Percentiles rank a stretch among this genome's conserved stretches.
phyloP scores from a whole-genome alignment of 2,113 vertebrate species.

The Thamnaconus septentrionalis region DNA sequence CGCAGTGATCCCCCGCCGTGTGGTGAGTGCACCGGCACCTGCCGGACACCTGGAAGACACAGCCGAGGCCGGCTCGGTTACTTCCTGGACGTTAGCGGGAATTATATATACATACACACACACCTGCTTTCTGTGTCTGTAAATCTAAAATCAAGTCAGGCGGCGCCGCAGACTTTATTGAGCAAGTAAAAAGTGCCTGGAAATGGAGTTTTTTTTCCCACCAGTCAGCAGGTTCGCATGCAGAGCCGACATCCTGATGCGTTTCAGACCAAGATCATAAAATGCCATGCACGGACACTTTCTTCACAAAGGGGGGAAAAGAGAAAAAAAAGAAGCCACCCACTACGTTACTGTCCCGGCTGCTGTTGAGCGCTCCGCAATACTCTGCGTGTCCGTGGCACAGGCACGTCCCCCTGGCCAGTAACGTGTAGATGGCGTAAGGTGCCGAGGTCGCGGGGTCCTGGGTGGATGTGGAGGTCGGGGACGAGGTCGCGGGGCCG shows the following conservation, averaged over 20 bases:
- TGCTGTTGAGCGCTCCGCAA: slow-evolving; percentile 72
- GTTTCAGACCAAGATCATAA: background rate
- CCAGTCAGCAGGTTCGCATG: slow-evolving; percentile 1
- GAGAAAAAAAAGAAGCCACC: slow-evolving; percentile 20
- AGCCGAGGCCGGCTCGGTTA: slow-evolving; percentile 34
- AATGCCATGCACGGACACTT: slow-evolving; percentile 6
- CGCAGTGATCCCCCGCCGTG: slow-evolving; percentile 86
- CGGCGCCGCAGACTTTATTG: slow-evolving; percentile 10
- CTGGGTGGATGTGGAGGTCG: slow-evolving; percentile 18
- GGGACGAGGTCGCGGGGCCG: slow-evolving; percentile 7
- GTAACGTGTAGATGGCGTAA: slow-evolving; percentile 85
- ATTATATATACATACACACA: background rate
- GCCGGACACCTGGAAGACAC: slow-evolving; percentile 77
- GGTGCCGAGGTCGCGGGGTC: slow-evolving; percentile 72
- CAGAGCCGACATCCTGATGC: slow-evolving; percentile 19
- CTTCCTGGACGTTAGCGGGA: slow-evolving; percentile 13
- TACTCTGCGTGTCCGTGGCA: slow-evolving; percentile 87
- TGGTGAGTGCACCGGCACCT: slow-evolving; percentile 85
- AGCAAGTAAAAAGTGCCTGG: slow-evolving; percentile 7
- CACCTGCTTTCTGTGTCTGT: slow-evolving; percentile 24
- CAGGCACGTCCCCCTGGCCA: slow-evolving; percentile 85
- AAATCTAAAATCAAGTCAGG: slow-evolving; percentile 25
- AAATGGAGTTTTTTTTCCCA: background rate
- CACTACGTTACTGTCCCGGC: slow-evolving; percentile 50
- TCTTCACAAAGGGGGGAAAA: background rate